Evolutionary conservation across 1,140 invertebrate genomes (phyloP), one percentile per base, ranked within the genome.

Genomic region (Drosophila mauritiana): DNA sequence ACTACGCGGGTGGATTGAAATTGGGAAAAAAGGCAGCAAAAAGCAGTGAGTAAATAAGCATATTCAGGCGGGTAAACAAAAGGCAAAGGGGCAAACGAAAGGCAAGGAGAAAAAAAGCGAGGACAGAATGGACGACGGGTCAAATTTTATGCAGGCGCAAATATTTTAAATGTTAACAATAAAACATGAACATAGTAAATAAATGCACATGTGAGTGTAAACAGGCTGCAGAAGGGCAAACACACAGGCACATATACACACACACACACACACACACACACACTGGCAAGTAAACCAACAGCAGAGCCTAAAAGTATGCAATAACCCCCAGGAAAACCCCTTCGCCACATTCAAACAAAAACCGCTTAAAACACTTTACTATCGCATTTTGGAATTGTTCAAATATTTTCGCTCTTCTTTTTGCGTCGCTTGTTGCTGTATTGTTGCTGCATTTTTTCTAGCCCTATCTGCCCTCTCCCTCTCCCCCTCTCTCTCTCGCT

Each of bases 361-460:
- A 89, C 84, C 84, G 84, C 84, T 89, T 89, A 89, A 89, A 85
- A 89, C 85, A 89, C 85, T 89, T 89, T 90, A 90, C 85, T 90
- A 89, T 89, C 85, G 80, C 85, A 89, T 90, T 89, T 89, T 85
- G 85, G 63, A 90, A 89, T 89, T 89, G 86, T 89, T 89, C 78
- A 89, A 89, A 89, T 89, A 90, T 89, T 84, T 89, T 81, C 77
- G 52, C 79, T 54, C 45, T 46, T 64, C 43, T 48, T 43, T n/a
- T 51, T 57, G 34, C 45, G 12, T 7, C 48, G 49, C 52, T 57
- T 67, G 39, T 53, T 67, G 61, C 63, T 59, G 54, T 62, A 25
- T 54, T 74, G 42, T 42, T 74, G 57, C 43, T 56, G 63, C 46
- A 48, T 77, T 77, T 78, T 63, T 78, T 63, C 51, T 72, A 64